Evolutionary conservation across 2,797 vertebrate genomes (phyloP).

Genomic region (Lemur catta): DNA sequence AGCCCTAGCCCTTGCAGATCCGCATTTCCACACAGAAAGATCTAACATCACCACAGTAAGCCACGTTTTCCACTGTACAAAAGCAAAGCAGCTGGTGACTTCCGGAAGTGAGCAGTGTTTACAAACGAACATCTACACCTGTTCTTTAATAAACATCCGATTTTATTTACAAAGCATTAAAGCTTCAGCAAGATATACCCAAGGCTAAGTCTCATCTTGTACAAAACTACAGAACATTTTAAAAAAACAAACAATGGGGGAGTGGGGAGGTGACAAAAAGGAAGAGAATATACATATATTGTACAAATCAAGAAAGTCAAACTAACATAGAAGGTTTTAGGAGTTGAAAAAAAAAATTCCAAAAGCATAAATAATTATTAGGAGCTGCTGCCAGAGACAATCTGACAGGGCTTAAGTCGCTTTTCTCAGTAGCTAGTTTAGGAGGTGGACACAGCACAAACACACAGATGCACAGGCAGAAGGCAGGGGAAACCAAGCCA

Average conservation of each 20-base stretch:
- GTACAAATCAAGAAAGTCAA: conserved; percentile 68
- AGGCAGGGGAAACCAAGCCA: neutral
- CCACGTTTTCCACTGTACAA: neutral
- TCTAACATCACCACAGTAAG: neutral
- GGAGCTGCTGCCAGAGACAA: conserved; percentile 54
- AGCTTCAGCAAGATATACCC: conserved; percentile 75
- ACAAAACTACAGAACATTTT: conserved; percentile 81
- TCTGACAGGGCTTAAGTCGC: conserved; percentile 1
- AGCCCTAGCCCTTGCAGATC: neutral
- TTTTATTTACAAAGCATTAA: conserved; percentile 87
- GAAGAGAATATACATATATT: conserved; percentile 69
- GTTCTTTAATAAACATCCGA: conserved; percentile 80
- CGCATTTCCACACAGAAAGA: neutral
- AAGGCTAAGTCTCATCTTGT: conserved; percentile 73
- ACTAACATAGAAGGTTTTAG: conserved; percentile 11
- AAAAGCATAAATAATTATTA: conserved; percentile 60
- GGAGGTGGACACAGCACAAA: neutral
- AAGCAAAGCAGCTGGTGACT: neutral
- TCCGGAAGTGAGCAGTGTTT: neutral
- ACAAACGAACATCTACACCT: conserved; percentile 54
- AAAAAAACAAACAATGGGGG: conserved; percentile 62
- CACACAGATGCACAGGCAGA: neutral
- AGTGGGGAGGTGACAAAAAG: neutral
- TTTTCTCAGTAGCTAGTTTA: conserved; percentile 24
- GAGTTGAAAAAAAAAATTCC: neutral